A percentile compares a stretch with the other conserved stretches of the same genome.
phyloP scores from a whole-genome alignment of 2,888 invertebrate species.

The Drosophila aldrichi region DNA sequence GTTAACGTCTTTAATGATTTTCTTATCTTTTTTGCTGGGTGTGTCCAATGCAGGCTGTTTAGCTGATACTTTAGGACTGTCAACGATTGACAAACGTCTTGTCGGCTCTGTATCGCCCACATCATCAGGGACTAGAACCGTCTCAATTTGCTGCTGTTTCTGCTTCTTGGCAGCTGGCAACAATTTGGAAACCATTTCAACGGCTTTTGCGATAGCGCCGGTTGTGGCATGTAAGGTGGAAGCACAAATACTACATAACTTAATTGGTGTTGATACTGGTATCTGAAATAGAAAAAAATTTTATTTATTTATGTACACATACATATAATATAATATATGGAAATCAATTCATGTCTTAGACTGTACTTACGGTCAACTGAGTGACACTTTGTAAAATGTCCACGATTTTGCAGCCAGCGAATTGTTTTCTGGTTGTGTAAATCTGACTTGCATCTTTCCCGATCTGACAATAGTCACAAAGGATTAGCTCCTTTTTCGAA shows the following conservation, averaged over 20 bases:
- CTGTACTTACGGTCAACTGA: slow-evolving; percentile 52
- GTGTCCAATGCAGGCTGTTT: background rate
- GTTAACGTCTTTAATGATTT: background rate
- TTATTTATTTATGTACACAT: background rate
- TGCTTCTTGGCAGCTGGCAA: background rate
- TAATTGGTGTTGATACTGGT: slow-evolving; percentile 29
- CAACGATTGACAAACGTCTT: background rate
- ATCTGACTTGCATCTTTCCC: slow-evolving; percentile 34
- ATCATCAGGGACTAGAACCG: background rate
- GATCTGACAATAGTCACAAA: slow-evolving; percentile 47
- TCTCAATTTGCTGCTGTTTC: background rate
- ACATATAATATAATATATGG: background rate
- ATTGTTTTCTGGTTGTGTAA: slow-evolving; percentile 37
- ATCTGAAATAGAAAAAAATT: slow-evolving; percentile 24
- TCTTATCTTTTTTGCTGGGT: background rate
- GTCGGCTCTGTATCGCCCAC: background rate
- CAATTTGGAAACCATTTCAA: slow-evolving; percentile 22
- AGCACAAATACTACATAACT: slow-evolving; percentile 50
- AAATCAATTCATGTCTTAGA: background rate
- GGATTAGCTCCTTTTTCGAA: slow-evolving; percentile 12
- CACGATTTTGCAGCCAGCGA: slow-evolving; percentile 45
- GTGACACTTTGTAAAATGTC: slow-evolving; percentile 49
- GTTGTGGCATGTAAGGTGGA: slow-evolving; percentile 34
- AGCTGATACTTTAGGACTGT: background rate
- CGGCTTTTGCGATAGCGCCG: slow-evolving; percentile 20